A percentile compares a stretch with the other conserved stretches of the same genome.
Evolutionary conservation across 2,888 invertebrate genomes (phyloP).

Genomic region (Hoplodrina blanda): DNA sequence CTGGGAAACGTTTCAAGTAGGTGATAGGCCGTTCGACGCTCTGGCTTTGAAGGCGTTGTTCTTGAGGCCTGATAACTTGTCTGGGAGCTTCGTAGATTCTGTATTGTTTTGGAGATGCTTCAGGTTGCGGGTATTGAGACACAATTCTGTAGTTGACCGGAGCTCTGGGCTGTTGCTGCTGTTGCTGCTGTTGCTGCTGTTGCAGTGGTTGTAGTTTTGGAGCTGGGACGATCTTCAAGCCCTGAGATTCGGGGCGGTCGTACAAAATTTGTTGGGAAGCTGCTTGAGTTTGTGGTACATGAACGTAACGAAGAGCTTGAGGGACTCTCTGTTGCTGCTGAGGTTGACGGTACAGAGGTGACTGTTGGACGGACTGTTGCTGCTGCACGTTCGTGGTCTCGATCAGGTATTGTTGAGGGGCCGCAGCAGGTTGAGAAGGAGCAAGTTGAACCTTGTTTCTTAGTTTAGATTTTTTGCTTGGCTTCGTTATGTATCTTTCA

Average conservation of each 20-base stretch:
- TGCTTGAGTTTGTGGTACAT: conserved; percentile 76
- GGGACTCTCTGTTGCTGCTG: conserved; percentile 76
- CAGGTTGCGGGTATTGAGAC: conserved; percentile 83
- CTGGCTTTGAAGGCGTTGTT: conserved; percentile 77
- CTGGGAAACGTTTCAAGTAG: conserved; percentile 84
- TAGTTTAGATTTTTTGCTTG: conserved; percentile 84
- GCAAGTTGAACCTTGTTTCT: conserved; percentile 79
- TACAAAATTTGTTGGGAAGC: conserved; percentile 75
- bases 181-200: conserved; percentile 63
- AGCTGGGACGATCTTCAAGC: conserved; percentile 85
- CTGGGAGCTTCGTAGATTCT: conserved; percentile 82
- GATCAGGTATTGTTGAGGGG: conserved; percentile 88
- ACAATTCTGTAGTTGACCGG: conserved; percentile 78
- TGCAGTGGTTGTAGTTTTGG: conserved; percentile 80
- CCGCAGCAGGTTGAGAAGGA: conserved; percentile 76
- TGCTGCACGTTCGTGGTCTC: conserved; percentile 88
- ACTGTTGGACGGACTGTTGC: conserved; percentile 71
- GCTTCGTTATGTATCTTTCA: conserved; percentile 84
- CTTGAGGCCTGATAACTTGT: conserved; percentile 76
- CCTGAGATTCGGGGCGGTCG: conserved; percentile 84
- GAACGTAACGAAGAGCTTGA: conserved; percentile 58
- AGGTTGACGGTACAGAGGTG: conserved; percentile 71
- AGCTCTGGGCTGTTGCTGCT: conserved; percentile 68
- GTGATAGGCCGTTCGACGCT: conserved; percentile 82
- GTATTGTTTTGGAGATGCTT: conserved; percentile 84